These are phyloP conservation scores for Crotalus viridis DNA, from an alignment of 2,113 vertebrate species.

Conservation along the genomic window DNA sequence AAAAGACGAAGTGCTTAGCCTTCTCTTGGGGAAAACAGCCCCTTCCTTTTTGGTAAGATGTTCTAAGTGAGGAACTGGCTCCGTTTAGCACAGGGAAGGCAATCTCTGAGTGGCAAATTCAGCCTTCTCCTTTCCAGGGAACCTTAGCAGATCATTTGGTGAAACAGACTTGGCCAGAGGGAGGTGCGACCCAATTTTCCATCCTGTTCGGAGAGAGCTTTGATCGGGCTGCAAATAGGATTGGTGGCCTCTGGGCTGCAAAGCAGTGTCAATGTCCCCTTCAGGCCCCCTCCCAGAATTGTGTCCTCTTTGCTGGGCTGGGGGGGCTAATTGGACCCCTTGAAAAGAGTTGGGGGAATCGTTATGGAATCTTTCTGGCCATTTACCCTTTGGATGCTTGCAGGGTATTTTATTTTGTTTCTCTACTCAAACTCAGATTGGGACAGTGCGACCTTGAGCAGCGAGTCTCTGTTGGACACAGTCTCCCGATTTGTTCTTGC, in stretches of 20 bases:
- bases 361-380: background rate
- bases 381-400: slow-evolving; percentile 25
- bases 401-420: slow-evolving; percentile 30
- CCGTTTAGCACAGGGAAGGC: background rate
- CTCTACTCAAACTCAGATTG: slow-evolving; percentile 79
- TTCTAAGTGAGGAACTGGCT: background rate
- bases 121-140: background rate
- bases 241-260: background rate
- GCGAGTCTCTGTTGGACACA: slow-evolving; percentile 89
- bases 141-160: background rate
- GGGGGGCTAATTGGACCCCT: background rate
- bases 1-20: background rate
- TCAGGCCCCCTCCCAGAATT: background rate
- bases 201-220: background rate
- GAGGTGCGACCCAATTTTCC: background rate
- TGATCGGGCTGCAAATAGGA: background rate
- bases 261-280: background rate
- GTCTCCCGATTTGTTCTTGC: slow-evolving; percentile 94
- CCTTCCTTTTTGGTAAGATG: background rate
- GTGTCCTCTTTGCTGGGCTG: background rate
- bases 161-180: background rate
- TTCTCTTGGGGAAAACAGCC: background rate
- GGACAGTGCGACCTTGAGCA: slow-evolving; percentile 92
- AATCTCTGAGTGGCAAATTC: background rate
- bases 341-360: background rate